Evolutionary conservation across 2,888 invertebrate species (phyloP), one percentile per base, ranked within the genome.

Genomic region (Drosophila fungiperda): DNA sequence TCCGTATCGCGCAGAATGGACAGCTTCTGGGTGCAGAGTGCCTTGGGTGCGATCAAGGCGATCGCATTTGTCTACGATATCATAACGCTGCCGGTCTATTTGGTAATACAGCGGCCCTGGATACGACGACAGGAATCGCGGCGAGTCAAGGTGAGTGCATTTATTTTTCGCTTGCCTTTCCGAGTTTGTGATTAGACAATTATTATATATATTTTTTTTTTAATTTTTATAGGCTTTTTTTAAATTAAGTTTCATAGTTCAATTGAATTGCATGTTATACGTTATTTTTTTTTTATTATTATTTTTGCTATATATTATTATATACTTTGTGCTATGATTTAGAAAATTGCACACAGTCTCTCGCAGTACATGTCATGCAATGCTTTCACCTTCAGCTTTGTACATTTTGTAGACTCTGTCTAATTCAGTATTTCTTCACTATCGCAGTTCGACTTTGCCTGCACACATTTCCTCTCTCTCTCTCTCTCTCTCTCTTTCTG

Each of bases 31-130:
- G 95, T 95, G 91, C 95, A 95, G 91, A 94, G 95, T 91, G 96
- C 96, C 90, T 94, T 97, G 90, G 95, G 95, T 83, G 96, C 97
- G 83, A 95, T 98, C 91, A 96, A 96, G 93, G 96, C 96, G 60
- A 94, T 97, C 83, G 96, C 97, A 85, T 96, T 97, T 92, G 95
- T 98, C 80, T 98, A 96, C 94, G 98, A 99, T 93, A 95, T 98
- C 90, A 94, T 99, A 91, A 97, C 98, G 73, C 97, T 97, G 94
- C 97, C 99, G 73, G 95, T 98, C 35, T 98, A 98, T 94, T 95
- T 97, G 89, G 94, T 98, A 76, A 94, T 97, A 79, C 98, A 98
- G 93, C 95, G 96, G 90, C 98, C 98, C 72, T 98, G 98, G 98
- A 95, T 96, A 93, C 96, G 96, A 91, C 95, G 97, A 80, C 95